These are phyloP conservation scores for Ispidina picta DNA, from an alignment of 2,797 vertebrate species.

Conservation along the genomic window DNA sequence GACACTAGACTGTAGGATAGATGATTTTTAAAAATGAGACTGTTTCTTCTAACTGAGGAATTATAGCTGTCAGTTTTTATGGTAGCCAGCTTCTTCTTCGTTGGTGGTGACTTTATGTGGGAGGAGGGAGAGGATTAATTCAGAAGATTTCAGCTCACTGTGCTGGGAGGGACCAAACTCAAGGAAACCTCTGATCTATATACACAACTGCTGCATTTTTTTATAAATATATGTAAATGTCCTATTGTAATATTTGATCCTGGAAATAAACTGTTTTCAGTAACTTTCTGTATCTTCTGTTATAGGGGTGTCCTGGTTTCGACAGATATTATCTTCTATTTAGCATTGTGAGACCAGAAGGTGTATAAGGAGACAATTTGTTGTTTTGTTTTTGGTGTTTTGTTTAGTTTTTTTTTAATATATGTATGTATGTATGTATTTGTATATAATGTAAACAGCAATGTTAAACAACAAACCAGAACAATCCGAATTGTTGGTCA, in stretches of 20 bases:
- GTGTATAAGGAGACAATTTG: no score
- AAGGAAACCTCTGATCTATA: slow-evolving; percentile 82
- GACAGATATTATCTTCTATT: no score
- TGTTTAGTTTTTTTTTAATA: no score
- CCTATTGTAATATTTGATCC: slow-evolving; percentile 85
- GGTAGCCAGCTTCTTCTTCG: slow-evolving; percentile 55
- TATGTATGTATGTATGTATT: no score
- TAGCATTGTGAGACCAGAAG: no score
- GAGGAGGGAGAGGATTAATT: slow-evolving; percentile 49
- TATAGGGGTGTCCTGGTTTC: no score
- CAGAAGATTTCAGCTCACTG: slow-evolving; percentile 75
- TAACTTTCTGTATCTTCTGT: slow-evolving; percentile 44
- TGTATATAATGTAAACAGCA: no score
- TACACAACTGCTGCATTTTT: slow-evolving; percentile 83
- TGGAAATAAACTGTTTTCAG: slow-evolving; percentile 82
- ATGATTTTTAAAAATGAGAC: neutral
- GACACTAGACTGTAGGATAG: neutral
- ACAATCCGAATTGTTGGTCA: no score
- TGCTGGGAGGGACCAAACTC: slow-evolving; percentile 83
- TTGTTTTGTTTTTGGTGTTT: no score
- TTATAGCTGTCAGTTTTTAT: slow-evolving; percentile 46
- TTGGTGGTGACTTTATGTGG: slow-evolving; percentile 29
- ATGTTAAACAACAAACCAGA: no score
- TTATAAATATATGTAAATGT: slow-evolving; percentile 86
- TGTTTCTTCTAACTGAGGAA: slow-evolving; percentile 8